These are phyloP conservation scores for Geothlypis trichas DNA, from an alignment of 2,113 vertebrate genomes.

Conservation along the genomic window DNA sequence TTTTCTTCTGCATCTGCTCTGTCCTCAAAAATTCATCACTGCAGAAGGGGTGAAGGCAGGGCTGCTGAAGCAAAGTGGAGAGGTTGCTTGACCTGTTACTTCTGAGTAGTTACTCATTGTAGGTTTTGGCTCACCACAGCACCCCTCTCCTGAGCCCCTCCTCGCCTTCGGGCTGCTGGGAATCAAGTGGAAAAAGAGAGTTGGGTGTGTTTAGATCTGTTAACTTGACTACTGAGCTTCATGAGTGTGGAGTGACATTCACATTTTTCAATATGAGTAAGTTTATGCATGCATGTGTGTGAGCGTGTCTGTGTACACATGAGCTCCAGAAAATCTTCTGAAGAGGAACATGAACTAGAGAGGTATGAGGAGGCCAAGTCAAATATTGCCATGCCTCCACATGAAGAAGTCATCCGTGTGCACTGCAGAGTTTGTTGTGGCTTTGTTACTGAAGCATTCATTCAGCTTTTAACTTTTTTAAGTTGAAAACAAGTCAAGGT, in stretches of 20 bases:
- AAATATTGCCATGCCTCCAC: not conserved
- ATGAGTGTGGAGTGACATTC: not conserved
- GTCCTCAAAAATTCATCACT: not conserved
- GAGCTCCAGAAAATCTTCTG: not conserved
- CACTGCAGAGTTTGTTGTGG: not conserved
- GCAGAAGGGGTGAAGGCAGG: not conserved
- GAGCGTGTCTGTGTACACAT: not conserved
- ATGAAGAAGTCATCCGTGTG: not conserved
- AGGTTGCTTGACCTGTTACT: not conserved
- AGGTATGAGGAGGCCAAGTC: not conserved
- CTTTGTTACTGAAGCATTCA: slow-evolving; percentile 24
- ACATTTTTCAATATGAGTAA: not conserved
- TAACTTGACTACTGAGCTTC: not conserved
- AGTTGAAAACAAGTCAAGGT: slow-evolving; percentile 63
- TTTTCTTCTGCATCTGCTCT: not conserved
- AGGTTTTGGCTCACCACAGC: not conserved
- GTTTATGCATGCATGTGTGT: not conserved
- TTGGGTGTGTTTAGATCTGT: not conserved
- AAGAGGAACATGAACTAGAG: not conserved
- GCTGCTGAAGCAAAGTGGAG: not conserved
- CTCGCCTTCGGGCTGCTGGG: not conserved
- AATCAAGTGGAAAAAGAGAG: not conserved
- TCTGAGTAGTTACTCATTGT: not conserved
- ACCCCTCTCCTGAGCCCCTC: not conserved
- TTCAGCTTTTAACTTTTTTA: slow-evolving; percentile 17